Base-by-base conservation (phyloP, 2,797 vertebrate species). In the Okamejei kenojei region DNA sequence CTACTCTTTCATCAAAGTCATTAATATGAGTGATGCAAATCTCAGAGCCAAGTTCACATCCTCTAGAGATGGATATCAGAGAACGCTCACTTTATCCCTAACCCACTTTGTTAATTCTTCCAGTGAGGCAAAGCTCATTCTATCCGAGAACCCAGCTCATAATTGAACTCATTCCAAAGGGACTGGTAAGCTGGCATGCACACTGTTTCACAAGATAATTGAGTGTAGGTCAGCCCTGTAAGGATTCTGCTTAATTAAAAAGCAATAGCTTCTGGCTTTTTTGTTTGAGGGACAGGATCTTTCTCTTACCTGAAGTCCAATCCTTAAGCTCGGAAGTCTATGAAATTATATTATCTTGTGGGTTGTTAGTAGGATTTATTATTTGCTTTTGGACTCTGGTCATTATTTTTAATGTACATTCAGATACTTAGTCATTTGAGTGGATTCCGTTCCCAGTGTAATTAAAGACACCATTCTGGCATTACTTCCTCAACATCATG, bases 141-240 rank as follows among this genome's bases (percentile, higher is more conserved):
- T 35, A 35, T 68, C 7, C 0, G 19, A 35, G 84, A 68, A 21
- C 17, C 21, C 29, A 10, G 61, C 19, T 88, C 61, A 15, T n/a
- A 68, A 88, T 68, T 88, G 84, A 88, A 88, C n/a, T 63, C 68
- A 10, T 4, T 88, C 63, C 84, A 88, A 65, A 68, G 7, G 84
- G n/a, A 9, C 19, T 21, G 65, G 84, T 88, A 68, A 88, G 21
- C n/a, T 7, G n/a, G 63, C 21, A 15, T 88, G n/a, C 65, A 35
- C 9, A 63, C 61, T 35, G 17, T 19, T 68, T 63, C 17, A 88
- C 84, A 88, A 65, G 84, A 68, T 88, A 88, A 35, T 63, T 68
- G 11, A 32, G 61, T 88, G 84, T 88, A 21, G n/a, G n/a, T 32
- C 84, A 68, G 15, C 68, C n/a, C 21, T 32, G 63, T 23, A 10